phyloP scores from a whole-genome alignment of 2,888 invertebrate species.

The Automeris io region DNA sequence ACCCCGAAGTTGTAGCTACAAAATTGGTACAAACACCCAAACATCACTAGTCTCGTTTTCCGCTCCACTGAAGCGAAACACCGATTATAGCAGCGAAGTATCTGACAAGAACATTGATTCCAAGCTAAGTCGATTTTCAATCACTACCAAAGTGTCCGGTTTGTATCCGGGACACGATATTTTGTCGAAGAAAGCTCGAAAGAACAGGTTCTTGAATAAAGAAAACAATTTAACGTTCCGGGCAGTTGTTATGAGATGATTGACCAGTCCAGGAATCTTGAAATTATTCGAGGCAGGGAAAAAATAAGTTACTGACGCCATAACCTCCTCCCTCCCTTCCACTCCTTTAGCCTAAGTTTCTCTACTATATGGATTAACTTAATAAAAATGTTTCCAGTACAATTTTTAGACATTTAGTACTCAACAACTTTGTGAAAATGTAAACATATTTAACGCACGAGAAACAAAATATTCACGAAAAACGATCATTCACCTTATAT shows the following conservation, averaged over 20 bases:
- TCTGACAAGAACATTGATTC: slow-evolving; percentile 12
- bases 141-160: slow-evolving; percentile 30
- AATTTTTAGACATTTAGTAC: too few relatives aligned
- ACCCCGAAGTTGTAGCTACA: slow-evolving; percentile 12
- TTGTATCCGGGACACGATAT: slow-evolving; percentile 39
- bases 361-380: too few relatives aligned
- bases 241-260: slow-evolving; percentile 1
- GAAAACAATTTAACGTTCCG: background rate
- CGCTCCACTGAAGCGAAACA: slow-evolving; percentile 15
- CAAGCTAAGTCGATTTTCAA: slow-evolving; percentile 28
- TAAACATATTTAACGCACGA: too few relatives aligned
- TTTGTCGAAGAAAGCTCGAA: slow-evolving; percentile 21
- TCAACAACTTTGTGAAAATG: too few relatives aligned
- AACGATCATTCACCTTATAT: too few relatives aligned
- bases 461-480: too few relatives aligned
- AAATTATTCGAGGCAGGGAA: too few relatives aligned
- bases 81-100: slow-evolving; percentile 2
- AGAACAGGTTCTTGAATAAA: background rate
- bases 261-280: background rate
- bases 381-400: too few relatives aligned
- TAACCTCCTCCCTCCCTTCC: too few relatives aligned
- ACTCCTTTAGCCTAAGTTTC: too few relatives aligned
- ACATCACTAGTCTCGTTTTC: slow-evolving; percentile 24
- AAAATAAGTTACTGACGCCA: too few relatives aligned
- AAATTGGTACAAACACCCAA: slow-evolving; percentile 1